Base-by-base conservation (phyloP, 2,113 vertebrate genomes). In the Oryzias javanicus region DNA sequence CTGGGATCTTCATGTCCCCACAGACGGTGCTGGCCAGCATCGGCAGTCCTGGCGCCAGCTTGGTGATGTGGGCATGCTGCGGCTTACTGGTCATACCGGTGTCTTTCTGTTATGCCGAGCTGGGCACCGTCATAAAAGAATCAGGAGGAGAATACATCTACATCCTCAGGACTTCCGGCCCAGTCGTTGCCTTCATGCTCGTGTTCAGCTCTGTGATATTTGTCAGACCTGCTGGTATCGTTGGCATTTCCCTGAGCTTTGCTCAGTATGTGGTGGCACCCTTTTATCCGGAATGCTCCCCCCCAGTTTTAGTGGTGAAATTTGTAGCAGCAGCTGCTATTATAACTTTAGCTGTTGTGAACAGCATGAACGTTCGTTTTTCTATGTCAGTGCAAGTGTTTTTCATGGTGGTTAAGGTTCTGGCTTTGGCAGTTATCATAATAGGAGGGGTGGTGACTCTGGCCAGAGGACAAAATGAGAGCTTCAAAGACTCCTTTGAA, bases 71-170 rank as follows among this genome's bases (percentile, higher is more conserved):
- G 95, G 90, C 91, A 4, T 70, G 66, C 0, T 93, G 94, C n/a
- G 94, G 96, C 0, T 0, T 95, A 19, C 78, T 96, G 82, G 88
- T 88, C 42, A 86, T 75, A 29, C 52, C 94, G 55, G 94, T 89
- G 4, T 90, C 94, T 19, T 85, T 94, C 70, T 94, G 93, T 1
- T 96, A 95, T 0, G 92, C 90, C 10, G 95, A 97, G 73, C 87
- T 98, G 64, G 94, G 94, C 18, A 94, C 93, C 0, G 72, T 94
- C 19, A 92, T 98, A 20, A 81, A 72, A 50, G 90, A 96, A 42
- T 96, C 94, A 0, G 93, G 94, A 0, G 94, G 94, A 14, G 93
- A 97, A 18, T 96, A 96, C 64, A 88, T 94, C 72, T 98, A 95
- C 70, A 94, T 96, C 71, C 75, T 93, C 55, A 77, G 86, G 53